phyloP scores from a whole-genome alignment of 2,797 vertebrate species.

The Lagocephalus sceleratus region DNA sequence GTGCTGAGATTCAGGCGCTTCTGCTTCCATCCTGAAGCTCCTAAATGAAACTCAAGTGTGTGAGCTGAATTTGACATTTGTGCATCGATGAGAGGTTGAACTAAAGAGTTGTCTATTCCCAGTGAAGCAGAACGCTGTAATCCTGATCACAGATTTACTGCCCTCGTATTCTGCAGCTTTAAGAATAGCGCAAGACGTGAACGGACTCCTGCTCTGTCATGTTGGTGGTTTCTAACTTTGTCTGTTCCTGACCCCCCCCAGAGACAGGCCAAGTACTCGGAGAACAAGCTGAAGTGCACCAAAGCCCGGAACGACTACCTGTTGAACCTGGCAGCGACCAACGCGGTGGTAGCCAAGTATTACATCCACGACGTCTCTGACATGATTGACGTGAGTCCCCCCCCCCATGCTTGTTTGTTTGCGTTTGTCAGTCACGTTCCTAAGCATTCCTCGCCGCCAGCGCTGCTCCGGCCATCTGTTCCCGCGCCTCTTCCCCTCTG shows the following conservation, averaged over 20 bases:
- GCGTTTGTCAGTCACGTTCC: constrained; percentile 47
- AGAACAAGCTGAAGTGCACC: constrained; percentile 98
- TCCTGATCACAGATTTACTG: too few relatives aligned
- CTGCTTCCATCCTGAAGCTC: constrained; percentile 14
- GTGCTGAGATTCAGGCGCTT: constrained; percentile 25
- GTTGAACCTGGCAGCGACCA: constrained; percentile 94
- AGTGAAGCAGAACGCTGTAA: too few relatives aligned
- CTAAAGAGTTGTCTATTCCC: too few relatives aligned
- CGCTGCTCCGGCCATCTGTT: constrained; percentile 61
- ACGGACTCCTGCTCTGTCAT: neutral
- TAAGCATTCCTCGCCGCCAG: constrained; percentile 45
- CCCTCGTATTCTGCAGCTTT: too few relatives aligned
- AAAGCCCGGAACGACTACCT: constrained; percentile 97
- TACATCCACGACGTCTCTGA: constrained; percentile 98
- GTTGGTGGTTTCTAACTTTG: constrained; percentile 28
- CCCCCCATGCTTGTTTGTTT: constrained; percentile 55
- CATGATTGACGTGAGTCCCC: constrained; percentile 91
- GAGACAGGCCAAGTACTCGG: constrained; percentile 98
- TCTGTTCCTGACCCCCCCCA: constrained; percentile 62
- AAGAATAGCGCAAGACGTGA: neutral
- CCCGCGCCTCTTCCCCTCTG: constrained; percentile 26
- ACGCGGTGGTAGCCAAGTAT: constrained; percentile 94
- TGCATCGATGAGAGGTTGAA: too few relatives aligned
- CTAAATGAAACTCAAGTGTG: too few relatives aligned
- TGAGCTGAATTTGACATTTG: too few relatives aligned